A percentile compares a stretch with the other conserved stretches of the same genome.
These are phyloP conservation scores for Eristalis pertinax DNA, from an alignment of 2,888 invertebrate genomes.

Conservation along the genomic window DNA sequence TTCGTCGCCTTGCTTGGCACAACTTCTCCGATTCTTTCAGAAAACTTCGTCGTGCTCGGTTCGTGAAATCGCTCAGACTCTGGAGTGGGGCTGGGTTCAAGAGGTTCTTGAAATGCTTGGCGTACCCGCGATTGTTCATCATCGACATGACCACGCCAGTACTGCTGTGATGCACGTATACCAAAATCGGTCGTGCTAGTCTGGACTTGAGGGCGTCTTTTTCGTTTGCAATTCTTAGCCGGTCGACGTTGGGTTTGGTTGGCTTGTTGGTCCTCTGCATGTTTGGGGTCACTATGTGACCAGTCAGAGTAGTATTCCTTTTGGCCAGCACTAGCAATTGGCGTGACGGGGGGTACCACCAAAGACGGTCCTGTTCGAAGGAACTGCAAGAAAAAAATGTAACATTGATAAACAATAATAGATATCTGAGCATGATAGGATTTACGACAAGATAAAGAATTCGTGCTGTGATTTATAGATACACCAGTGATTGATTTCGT, in stretches of 20 bases:
- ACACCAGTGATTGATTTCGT: neutral
- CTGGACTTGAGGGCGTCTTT: slow-evolving; percentile 83
- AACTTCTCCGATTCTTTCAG: slow-evolving; percentile 60
- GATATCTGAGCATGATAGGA: neutral
- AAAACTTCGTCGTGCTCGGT: slow-evolving; percentile 53
- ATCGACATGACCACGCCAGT: slow-evolving; percentile 81
- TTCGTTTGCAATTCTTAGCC: slow-evolving; percentile 83
- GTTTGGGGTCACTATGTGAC: slow-evolving; percentile 38
- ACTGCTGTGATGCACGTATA: slow-evolving; percentile 73
- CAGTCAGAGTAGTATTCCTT: slow-evolving; percentile 62
- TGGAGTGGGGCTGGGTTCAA: slow-evolving; percentile 29
- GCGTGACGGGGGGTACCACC: slow-evolving; percentile 61
- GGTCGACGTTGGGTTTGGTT: slow-evolving; percentile 76
- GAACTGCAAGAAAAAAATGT: slow-evolving; percentile 8
- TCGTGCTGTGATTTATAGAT: neutral
- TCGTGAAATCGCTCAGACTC: slow-evolving; percentile 52
- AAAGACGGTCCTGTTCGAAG: slow-evolving; percentile 45
- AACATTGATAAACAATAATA: neutral
- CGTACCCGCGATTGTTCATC: slow-evolving; percentile 74
- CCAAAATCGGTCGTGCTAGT: slow-evolving; percentile 73
- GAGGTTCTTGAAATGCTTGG: slow-evolving; percentile 3
- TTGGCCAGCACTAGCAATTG: slow-evolving; percentile 32
- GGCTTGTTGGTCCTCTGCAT: slow-evolving; percentile 19
- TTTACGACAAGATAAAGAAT: neutral
- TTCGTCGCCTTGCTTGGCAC: slow-evolving; percentile 19